These are phyloP conservation scores for Drosophila sp. DNA, from an alignment of 1,140 invertebrate genomes.

Conservation along the genomic window DNA sequence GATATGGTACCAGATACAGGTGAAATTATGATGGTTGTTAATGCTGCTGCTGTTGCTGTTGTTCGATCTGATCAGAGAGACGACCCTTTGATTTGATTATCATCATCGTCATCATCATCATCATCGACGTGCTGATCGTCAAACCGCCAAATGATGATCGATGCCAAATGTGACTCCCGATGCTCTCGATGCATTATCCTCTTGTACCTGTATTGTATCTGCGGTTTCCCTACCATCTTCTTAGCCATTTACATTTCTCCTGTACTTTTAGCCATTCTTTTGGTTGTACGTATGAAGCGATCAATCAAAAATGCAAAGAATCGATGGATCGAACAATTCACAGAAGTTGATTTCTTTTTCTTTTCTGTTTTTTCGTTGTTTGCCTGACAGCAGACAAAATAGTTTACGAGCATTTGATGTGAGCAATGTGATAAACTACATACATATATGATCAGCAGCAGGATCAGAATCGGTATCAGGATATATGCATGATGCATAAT, in stretches of 20 bases:
- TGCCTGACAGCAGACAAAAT: conserved; percentile 71
- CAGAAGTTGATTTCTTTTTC: conserved; percentile 45
- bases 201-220: conserved; percentile 6
- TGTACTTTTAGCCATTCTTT: conserved; percentile 58
- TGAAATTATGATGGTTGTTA: conserved; percentile 68
- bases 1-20: conserved; percentile 30
- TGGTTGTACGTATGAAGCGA: conserved; percentile 70
- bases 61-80: conserved; percentile 29
- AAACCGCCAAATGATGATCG: conserved; percentile 78
- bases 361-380: conserved; percentile 6
- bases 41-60: conserved; percentile 33
- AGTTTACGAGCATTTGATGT: conserved; percentile 75
- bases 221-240: neutral
- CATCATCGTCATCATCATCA: conserved; percentile 38
- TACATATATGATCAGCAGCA: conserved; percentile 1
- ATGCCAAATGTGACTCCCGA: conserved; percentile 41
- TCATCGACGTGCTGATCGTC: conserved; percentile 56
- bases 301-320: conserved; percentile 82
- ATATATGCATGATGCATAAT: neutral
- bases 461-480: neutral
- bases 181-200: neutral
- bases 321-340: conserved; percentile 47
- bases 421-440: conserved; percentile 60
- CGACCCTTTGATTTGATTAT: conserved; percentile 74
- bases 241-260: conserved; percentile 67